Evolutionary conservation across 2,113 vertebrate genomes (phyloP), one percentile per base, ranked within the genome.

Genomic region (Steatornis caripensis): DNA sequence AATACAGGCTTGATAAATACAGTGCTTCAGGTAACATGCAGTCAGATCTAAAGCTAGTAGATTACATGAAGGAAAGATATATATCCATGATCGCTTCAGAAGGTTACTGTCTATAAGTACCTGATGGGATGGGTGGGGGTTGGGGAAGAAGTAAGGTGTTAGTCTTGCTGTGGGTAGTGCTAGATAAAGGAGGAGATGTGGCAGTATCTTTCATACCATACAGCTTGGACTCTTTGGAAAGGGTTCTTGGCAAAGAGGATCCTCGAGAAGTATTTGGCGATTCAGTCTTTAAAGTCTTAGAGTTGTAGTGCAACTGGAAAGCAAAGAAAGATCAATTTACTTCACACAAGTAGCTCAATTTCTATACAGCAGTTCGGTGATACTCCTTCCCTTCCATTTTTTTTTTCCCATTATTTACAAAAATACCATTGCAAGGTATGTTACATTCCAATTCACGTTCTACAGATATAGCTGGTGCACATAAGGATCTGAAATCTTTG

Each of bases 211-310:
- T 99, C 99, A 99, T 99, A 99, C 99, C 99, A 98, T 98, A 99
- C 98, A 99, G 98, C 98, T 99, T 99, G 94, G 99, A 99, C 97
- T 99, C 99, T 99, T 99, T 99, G 97, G 99, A 99, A 96, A 99
- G 98, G 12, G 99, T 99, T 98, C 99, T 98, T 86, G 99, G 99
- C 96, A 99, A 98, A 30, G 99, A 99, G n/a, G 99, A 99, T 97
- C 99, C 99, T 48, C 99, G 98, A 8, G 99, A 99, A 39, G 99
- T 98, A 91, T 99, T 99, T 92, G 99, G 99, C 0, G 99, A 99
- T 79, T 99, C 99, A 0, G 99, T 99, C 98, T 99, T 99, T 90
- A 99, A 98, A 36, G 99, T 99, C 98, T 99, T 99, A 62, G 99
- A 99, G 96, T 99, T 99, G 97, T 99, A 99, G 97, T 99, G 99